phyloP scores from a whole-genome alignment of 1,140 invertebrate species.

The Sitophilus oryzae region DNA sequence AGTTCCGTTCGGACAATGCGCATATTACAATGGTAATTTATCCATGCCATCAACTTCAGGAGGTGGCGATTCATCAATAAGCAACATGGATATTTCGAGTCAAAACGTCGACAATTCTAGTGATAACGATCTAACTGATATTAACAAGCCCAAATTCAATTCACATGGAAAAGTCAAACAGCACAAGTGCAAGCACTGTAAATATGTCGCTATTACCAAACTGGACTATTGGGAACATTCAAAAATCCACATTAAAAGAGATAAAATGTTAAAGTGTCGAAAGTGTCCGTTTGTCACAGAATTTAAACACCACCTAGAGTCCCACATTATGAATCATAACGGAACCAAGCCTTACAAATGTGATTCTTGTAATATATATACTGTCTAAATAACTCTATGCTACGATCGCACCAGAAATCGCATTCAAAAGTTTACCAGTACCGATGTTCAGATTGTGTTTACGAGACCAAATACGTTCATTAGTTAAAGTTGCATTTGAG shows the following conservation, averaged over 20 bases:
- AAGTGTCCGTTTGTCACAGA: conserved; percentile 97
- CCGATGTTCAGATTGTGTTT: conserved; percentile 89
- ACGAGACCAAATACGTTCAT: conserved; percentile 98
- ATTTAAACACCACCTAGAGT: conserved; percentile 98
- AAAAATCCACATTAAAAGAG: conserved; percentile 84
- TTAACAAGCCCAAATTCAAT: conserved; percentile 66
- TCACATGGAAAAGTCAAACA: conserved; percentile 80
- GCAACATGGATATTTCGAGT: not conserved
- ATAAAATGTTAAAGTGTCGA: conserved; percentile 85
- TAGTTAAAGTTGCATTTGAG: conserved; percentile 91
- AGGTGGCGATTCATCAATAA: not conserved
- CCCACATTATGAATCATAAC: conserved; percentile 89
- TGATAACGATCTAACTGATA: conserved; percentile 42
- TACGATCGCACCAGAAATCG: conserved; percentile 97
- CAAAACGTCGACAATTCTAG: not conserved
- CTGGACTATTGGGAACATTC: conserved; percentile 90
- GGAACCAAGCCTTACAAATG: conserved; percentile 97
- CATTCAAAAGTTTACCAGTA: conserved; percentile 97
- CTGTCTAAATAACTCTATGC: conserved; percentile 99
- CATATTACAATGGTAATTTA: not conserved
- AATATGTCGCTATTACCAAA: conserved; percentile 78
- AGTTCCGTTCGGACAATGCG: not conserved
- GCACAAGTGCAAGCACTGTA: conserved; percentile 90
- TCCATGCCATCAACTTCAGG: conserved; percentile 5
- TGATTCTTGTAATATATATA: conserved; percentile 76